phyloP scores from a whole-genome alignment of 2,797 vertebrate genomes.

The Sternotherus odoratus region DNA sequence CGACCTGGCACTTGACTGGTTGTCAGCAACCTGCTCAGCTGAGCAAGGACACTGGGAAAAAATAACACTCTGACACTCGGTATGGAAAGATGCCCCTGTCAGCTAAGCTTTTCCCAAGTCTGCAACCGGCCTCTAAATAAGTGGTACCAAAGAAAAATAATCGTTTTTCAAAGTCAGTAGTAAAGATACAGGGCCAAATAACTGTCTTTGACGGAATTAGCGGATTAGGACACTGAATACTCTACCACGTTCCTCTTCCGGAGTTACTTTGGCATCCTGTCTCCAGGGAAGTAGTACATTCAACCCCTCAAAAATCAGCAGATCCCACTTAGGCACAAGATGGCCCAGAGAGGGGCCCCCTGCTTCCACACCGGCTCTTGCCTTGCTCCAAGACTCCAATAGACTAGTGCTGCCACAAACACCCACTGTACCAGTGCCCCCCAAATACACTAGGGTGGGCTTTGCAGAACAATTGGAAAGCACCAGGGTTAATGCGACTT shows the following conservation, averaged over 20 bases:
- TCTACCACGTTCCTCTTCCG: background rate
- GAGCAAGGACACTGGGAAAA: background rate
- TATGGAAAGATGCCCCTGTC: slow-evolving; percentile 12
- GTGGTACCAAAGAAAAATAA: fast-evolving
- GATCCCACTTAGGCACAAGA: background rate
- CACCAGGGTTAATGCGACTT: background rate
- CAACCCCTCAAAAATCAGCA: background rate
- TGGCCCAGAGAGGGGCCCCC: background rate
- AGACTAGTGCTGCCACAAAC: fast-evolving
- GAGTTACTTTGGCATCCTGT: background rate
- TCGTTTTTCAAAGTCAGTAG: background rate
- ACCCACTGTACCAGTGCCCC: too few relatives aligned
- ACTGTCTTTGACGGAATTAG: background rate
- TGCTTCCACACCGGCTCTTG: background rate
- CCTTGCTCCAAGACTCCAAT: background rate
- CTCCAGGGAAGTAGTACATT: background rate
- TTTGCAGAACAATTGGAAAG: fast-evolving
- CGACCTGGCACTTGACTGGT: background rate
- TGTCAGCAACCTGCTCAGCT: slow-evolving; percentile 38
- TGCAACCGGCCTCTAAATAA: background rate
- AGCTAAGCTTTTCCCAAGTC: background rate
- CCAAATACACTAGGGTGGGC: background rate
- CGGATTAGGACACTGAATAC: background rate
- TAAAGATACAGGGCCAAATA: fast-evolving
- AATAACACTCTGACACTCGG: background rate